Base-by-base conservation (phyloP, 2,888 invertebrate species). In the Pyrrhosoma nymphula region DNA sequence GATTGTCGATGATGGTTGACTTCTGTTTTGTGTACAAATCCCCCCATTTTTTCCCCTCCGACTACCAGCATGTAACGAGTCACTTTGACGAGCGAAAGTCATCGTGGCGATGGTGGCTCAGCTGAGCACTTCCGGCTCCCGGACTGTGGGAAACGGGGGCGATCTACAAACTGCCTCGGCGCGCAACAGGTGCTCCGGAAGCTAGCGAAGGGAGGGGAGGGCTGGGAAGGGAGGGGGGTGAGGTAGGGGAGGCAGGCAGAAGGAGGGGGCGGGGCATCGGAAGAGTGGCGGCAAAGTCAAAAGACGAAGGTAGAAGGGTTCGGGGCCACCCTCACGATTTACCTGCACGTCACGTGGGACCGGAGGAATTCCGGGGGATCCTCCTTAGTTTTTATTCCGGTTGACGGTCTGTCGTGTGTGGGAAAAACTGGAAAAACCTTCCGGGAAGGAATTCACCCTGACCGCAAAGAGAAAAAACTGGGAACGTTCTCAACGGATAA, bases 171-270 rank as follows among this genome's bases (percentile, higher is more conserved):
- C 60, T n/a, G 30, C 23, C 69, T 20, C 23, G 10, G 93, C 35
- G 93, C 35, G 93, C 93, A 93, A 93, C 93, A 93, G 93, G 93
- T 93, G 93, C 63, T 93, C 30, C 60, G 60, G 91, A 60, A 39
- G 93, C 26, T 23, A 26, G 63, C 63, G 47, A 26, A 18, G 35
- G 93, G 23, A 56, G 56, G 47, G 63, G 39, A n/a, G 35, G 63
- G 56, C 30, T n/a, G 39, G 39, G 69, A 47, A 23, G 18, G 23
- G 90, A 10, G 20, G 55, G 89, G 23, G 39, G 16, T 8, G 26
- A 35, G 89, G 89, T 18, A 47, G 55, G 55, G 89, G 88, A 23
- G 47, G 88, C 8, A 10, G 12, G 88, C 12, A 18, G 20, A 18
- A 16, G 18, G 18, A 26, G 39, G 89, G 56, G 55, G 12, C 16